phyloP scores from a whole-genome alignment of 2,888 invertebrate genomes.

The Hecatera dysodea region DNA sequence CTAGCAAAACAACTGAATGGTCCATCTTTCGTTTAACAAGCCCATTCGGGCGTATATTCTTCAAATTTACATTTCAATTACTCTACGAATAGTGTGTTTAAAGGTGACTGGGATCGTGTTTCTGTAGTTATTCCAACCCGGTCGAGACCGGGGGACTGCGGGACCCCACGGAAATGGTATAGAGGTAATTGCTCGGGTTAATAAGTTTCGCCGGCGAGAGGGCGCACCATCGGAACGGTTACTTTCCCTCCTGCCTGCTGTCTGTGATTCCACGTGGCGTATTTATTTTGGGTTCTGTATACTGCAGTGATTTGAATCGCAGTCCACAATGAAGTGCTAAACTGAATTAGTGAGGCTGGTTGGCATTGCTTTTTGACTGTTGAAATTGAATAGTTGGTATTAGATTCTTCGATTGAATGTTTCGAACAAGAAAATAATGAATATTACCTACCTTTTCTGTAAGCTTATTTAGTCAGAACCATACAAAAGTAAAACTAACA shows the following conservation, averaged over 20 bases:
- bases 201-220: constrained; percentile 74
- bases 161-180: constrained; percentile 58
- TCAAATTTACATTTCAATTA: constrained; percentile 62
- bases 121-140: constrained; percentile 38
- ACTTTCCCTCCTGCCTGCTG: constrained; percentile 54
- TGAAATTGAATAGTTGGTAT: not conserved
- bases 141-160: constrained; percentile 30
- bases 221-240: constrained; percentile 70
- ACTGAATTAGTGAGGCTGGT: constrained; percentile 14
- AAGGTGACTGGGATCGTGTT: constrained; percentile 43
- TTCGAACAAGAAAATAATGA: not conserved
- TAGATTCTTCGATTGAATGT: not conserved
- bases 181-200: constrained; percentile 76
- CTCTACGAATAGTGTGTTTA: constrained; percentile 50
- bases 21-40: constrained; percentile 7
- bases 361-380: not conserved
- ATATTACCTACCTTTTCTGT: not conserved
- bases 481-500: not conserved
- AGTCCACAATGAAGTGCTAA: constrained; percentile 1
- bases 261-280: constrained; percentile 19
- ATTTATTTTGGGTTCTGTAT: constrained; percentile 29
- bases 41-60: constrained; percentile 25
- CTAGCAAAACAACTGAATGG: constrained; percentile 15
- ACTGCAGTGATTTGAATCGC: constrained; percentile 4
- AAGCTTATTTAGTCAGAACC: not conserved